Evolutionary conservation across 2,888 invertebrate species (phyloP), one percentile per base, ranked within the genome.

Genomic region (Drosophila anceps): DNA sequence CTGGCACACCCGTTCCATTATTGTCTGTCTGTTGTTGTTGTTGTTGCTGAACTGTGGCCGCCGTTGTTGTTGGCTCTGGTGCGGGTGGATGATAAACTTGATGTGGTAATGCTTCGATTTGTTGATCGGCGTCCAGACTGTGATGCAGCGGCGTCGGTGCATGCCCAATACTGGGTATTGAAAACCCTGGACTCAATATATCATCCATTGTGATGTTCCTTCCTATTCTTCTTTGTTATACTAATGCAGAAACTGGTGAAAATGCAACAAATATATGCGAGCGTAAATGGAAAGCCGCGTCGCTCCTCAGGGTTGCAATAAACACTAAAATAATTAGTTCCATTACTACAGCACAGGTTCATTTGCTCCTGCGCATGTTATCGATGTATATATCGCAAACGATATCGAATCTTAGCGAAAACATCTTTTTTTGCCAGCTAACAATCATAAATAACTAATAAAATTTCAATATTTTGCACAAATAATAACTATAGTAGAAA

Each of bases 181-280:
- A 97, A 90, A 96, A 96, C 76, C 96, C 97, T 24, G 98, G 98
- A 93, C 97, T 98, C 73, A 98, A 94, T 97, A 98, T 97, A 93
- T 97, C 96, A 95, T 98, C 97, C 97, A 97, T 97, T 9, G 51
- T 12, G 24, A 5, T 20, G 24, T 24, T 50, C 35, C 6, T 63
- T n/a, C 27, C 31, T 44, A 50, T 27, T 43, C 9, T 33, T 44
- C 1, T 33, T 12, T 39, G 15, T 13, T 10, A 24, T 37, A 33
- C 31, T 59, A 55, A 37, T 33, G 24, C 24, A 31, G 10, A 43
- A 54, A 29, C 12, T 3, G 1, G 33, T 27, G 54, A 75, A 76
- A 79, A 75, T 27, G 27, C 20, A 39, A 24, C 39, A 51, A 48
- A 55, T 18, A 37, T 54, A 57, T 41, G 55, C n/a, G 29, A 59